Conservation (phyloP, 2,888 invertebrate genomes). For the Drosophila maculinotata region DNA sequence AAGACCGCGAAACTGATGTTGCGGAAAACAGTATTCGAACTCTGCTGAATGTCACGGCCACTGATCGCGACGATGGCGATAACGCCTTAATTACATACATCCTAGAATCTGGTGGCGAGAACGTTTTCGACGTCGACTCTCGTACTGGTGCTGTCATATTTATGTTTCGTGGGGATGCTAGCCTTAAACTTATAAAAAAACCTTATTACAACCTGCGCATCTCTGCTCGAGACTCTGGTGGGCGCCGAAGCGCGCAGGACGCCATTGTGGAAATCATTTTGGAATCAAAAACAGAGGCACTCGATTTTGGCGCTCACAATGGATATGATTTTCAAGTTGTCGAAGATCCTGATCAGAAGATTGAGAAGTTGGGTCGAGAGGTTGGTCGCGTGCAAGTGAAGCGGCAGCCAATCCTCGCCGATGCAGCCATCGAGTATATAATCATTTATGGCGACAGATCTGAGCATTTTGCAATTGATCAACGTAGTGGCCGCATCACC, state of each 20-base stretch:
- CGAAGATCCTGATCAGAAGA: constrained; percentile 90
- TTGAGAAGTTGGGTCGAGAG: constrained; percentile 88
- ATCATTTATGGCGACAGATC: constrained; percentile 84
- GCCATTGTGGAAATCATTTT: constrained; percentile 93
- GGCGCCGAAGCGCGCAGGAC: constrained; percentile 89
- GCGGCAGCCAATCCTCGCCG: constrained; percentile 21
- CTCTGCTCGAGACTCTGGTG: constrained; percentile 93
- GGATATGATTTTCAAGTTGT: constrained; percentile 93
- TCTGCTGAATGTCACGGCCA: constrained; percentile 91
- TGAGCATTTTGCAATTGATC: constrained; percentile 92
- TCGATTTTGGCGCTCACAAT: constrained; percentile 91
- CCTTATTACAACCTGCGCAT: constrained; percentile 90
- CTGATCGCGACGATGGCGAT: constrained; percentile 92
- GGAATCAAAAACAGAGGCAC: constrained; percentile 89
- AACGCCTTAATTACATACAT: constrained; percentile 93
- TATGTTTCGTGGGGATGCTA: constrained; percentile 86
- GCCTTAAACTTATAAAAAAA: constrained; percentile 84
- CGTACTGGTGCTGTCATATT: constrained; percentile 90
- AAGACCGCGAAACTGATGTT: constrained; percentile 81
- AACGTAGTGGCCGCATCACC: constrained; percentile 91
- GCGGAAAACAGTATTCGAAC: constrained; percentile 17
- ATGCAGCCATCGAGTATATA: constrained; percentile 87
- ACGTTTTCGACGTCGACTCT: constrained; percentile 92
- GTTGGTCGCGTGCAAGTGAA: constrained; percentile 91
- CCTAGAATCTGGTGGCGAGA: constrained; percentile 92